Percentiles rank a stretch among this genome's conserved stretches.
Conservation (phyloP, 2,113 vertebrate species). For the Chaetodon trifascialis region DNA sequence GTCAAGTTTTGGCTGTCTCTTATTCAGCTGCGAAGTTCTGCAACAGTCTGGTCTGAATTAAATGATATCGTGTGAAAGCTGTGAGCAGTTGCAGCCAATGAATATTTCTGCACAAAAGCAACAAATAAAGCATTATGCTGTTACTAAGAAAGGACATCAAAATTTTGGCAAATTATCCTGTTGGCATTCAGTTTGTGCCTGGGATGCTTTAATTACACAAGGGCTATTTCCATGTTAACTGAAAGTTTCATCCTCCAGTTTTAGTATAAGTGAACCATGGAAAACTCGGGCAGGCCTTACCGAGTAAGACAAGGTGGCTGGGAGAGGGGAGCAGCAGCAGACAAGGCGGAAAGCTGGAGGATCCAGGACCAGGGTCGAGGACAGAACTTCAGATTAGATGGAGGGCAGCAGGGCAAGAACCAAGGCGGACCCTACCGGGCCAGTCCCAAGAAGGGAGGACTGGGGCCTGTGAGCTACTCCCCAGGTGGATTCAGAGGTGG, state of each 20-base stretch:
- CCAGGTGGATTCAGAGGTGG: slow-evolving; percentile 83
- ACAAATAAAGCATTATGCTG: neutral
- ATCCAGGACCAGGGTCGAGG: slow-evolving; percentile 82
- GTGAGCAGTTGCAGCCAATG: neutral
- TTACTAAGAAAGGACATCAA: neutral
- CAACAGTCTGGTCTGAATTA: neutral
- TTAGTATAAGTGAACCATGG: slow-evolving; percentile 84
- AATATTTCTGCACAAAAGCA: neutral
- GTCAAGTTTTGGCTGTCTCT: neutral
- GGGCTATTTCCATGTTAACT: neutral
- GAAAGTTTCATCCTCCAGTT: slow-evolving; percentile 54
- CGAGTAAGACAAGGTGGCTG: slow-evolving; percentile 82
- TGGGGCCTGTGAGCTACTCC: slow-evolving; percentile 78
- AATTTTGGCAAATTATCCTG: neutral
- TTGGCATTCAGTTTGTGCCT: neutral
- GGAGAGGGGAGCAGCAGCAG: slow-evolving; percentile 78
- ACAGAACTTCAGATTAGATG: slow-evolving; percentile 83
- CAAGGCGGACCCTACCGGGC: slow-evolving; percentile 74
- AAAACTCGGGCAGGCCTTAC: slow-evolving; percentile 85
- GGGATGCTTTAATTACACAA: neutral
- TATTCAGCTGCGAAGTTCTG: neutral
- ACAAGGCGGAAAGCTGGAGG: slow-evolving; percentile 85
- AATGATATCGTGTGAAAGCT: neutral
- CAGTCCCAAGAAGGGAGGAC: slow-evolving; percentile 85
- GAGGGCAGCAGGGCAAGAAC: slow-evolving; percentile 80